A percentile compares a stretch with the other conserved stretches of the same genome.
These are phyloP conservation scores for Vulpes ferrilata DNA, from an alignment of 2,113 vertebrate genomes.

Conservation along the genomic window DNA sequence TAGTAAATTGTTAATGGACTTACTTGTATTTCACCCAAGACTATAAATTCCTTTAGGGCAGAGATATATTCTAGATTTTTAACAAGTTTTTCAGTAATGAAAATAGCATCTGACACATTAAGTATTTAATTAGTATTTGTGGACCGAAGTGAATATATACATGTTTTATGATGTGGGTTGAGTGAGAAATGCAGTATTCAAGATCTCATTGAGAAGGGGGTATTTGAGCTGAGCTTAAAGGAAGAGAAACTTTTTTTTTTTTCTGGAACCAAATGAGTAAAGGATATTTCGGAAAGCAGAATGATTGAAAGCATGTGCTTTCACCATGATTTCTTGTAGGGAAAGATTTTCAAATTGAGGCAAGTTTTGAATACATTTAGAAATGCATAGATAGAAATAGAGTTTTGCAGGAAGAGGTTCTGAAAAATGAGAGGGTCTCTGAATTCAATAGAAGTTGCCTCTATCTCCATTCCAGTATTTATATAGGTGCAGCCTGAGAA, in stretches of 20 bases:
- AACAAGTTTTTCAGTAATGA: background rate
- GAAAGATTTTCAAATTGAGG: conserved; percentile 53
- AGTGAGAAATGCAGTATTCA: background rate
- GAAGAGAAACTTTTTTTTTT: background rate
- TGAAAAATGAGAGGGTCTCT: conserved; percentile 9
- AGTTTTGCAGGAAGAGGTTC: conserved; percentile 18
- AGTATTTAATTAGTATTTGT: background rate
- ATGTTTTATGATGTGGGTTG: background rate
- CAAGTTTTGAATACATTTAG: conserved; percentile 62
- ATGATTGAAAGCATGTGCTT: conserved; percentile 10
- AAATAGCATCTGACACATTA: background rate
- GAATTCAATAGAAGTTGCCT: background rate
- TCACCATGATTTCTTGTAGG: conserved; percentile 40
- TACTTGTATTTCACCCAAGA: background rate
- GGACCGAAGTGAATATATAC: background rate
- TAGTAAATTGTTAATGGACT: background rate
- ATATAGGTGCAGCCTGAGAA: background rate
- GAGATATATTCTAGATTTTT: background rate
- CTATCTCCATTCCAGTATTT: background rate
- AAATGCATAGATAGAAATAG: background rate
- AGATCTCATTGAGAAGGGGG: background rate
- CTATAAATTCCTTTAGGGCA: background rate
- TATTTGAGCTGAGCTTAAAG: conserved; percentile 6
- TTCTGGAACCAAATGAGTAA: background rate
- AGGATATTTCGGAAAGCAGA: background rate